These are phyloP conservation scores for Vannuccia rotundouncinata DNA, from an alignment of 2,888 invertebrate species.

Conservation along the genomic window DNA sequence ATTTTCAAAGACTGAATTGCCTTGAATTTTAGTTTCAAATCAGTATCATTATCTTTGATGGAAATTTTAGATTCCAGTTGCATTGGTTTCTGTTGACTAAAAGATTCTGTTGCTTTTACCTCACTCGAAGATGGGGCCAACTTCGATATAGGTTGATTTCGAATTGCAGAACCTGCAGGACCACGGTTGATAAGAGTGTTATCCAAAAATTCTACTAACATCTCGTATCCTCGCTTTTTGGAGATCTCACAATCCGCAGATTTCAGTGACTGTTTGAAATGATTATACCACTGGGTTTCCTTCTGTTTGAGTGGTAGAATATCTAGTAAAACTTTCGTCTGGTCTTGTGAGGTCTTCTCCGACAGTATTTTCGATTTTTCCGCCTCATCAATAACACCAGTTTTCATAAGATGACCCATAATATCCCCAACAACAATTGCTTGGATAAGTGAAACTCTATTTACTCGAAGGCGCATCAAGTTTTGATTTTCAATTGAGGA, in stretches of 20 bases:
- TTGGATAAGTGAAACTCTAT: conserved; percentile 49
- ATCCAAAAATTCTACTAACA: conserved; percentile 49
- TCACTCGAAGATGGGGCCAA: neutral
- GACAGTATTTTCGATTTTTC: conserved; percentile 45
- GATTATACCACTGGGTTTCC: conserved; percentile 48
- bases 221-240: conserved; percentile 45
- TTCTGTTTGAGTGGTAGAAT: conserved; percentile 46
- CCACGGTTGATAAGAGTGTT: conserved; percentile 49
- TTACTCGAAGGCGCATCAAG: conserved; percentile 48
- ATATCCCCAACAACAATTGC: conserved; percentile 49
- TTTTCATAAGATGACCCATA: conserved; percentile 43
- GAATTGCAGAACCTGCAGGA: neutral
- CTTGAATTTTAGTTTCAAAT: neutral
- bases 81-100: no score
- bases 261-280: conserved; percentile 46
- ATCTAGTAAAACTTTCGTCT: conserved; percentile 47
- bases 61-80: neutral
- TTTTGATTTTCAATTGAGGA: conserved; percentile 45
- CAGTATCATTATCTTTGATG: neutral
- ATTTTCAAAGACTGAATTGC: neutral
- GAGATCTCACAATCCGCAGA: conserved; percentile 46
- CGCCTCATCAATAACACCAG: conserved; percentile 44
- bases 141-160: no score
- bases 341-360: conserved; percentile 46
- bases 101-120: no score